Evolutionary conservation across 2,113 vertebrate genomes (phyloP), one percentile per base, ranked within the genome.

Genomic region (Psilopsiagon aurifrons): DNA sequence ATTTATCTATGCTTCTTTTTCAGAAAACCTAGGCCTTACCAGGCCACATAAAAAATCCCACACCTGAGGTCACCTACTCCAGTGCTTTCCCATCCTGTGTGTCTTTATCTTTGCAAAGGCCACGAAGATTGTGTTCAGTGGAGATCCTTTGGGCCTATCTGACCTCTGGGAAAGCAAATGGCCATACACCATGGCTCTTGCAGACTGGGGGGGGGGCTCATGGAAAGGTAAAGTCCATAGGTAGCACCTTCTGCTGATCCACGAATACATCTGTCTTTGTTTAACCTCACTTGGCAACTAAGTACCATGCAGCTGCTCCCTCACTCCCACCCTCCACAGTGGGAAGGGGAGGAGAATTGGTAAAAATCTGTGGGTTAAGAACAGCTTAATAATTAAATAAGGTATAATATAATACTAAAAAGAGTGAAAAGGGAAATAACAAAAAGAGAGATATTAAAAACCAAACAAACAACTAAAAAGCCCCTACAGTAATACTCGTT

Each of bases 61-160:
- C 17, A 12, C 17, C 35, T 43, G 80, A 37, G 46, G 9, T 51
- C 35, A 31, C 19, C 29, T 10, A 1, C 17, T 16, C n/a, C 3
- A 2, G 19, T 1, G 1, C 66, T 73, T 66, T 17, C 39, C 49
- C 7, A 3, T n/a, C 28, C 59, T n/a, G 20, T 7, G 16, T 55
- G 22, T 22, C 31, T 19, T 33, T 17, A 2, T 8, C 22, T 1
- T 2, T 5, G 52, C 11, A 11, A 17, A 54, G 44, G 27, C 0
- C 1, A 35, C 24, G 67, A 10, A 2, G 37, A 1, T 15, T 49
- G 23, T 35, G 37, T 28, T 37, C 13, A 1, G 0, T 1, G 70
- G 13, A 49, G 24, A 8, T 13, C n/a, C 54, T 10, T 0, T 9
- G 37, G n/a, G n/a, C 12, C 10, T 11, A 6, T 59, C 67, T 39